Evolutionary conservation across 2,113 vertebrate species (phyloP).

Genomic region (Tauraco erythrolophus): DNA sequence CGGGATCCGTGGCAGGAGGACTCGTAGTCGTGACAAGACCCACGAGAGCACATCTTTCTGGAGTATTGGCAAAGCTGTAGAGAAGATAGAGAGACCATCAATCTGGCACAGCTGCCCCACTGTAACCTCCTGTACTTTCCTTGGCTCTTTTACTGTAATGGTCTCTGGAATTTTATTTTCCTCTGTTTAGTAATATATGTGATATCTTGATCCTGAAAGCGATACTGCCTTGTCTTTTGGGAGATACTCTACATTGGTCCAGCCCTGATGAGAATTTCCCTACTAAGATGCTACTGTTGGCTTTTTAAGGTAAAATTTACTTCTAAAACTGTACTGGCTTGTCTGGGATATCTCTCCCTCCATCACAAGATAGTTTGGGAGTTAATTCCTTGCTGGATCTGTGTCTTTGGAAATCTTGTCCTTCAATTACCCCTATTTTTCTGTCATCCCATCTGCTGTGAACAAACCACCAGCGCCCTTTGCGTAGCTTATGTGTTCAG

Average conservation of each 20-base stretch:
- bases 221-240: background rate
- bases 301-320: background rate
- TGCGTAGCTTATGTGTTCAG: rapidly evolving
- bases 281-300: background rate
- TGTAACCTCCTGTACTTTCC: rapidly evolving
- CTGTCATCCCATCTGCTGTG: background rate
- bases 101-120: rapidly evolving
- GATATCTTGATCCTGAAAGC: too few species aligned
- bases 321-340: background rate
- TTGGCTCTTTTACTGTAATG: background rate
- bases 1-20: background rate
- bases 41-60: background rate
- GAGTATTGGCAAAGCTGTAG: background rate
- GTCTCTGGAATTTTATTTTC: background rate
- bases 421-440: background rate
- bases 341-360: background rate
- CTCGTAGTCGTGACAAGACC: background rate
- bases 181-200: rapidly evolving
- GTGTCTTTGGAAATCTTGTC: background rate
- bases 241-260: rapidly evolving
- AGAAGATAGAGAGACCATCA: background rate
- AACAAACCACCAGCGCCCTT: background rate
- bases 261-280: background rate
- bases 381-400: background rate
- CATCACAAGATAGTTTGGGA: background rate